Evolutionary conservation across 2,797 vertebrate genomes (phyloP), one percentile per base, ranked within the genome.

Genomic region (Etheostoma perlongum): DNA sequence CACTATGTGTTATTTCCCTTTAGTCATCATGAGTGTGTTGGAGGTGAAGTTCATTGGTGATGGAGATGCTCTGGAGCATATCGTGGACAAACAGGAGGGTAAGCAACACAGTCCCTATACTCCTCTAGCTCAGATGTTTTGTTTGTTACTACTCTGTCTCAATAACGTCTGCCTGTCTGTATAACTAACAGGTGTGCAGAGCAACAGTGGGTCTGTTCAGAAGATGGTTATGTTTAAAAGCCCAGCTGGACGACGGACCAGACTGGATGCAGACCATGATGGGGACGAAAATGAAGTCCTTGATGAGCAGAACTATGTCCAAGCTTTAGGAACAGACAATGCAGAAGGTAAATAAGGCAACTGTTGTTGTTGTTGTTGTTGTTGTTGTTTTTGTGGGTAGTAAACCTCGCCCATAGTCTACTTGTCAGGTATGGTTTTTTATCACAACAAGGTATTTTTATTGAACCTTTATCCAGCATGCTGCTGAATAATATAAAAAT

Each of bases 11-110:
- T 54, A 13, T 57, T 16, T 25, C 2, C 57, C 46, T 40, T 5
- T 5, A 88, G 85, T 19, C 54, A 96, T 96, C 64, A 97, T 96
- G 96, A 97, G 89, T 87, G 81, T 81, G 18, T 78, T 96, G 77
- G 89, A 96, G 75, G 96, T 99, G 83, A 96, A 93, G 52, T 99
- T 99, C 86, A 90, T 98, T 58, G 92, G 96, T 0, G 98, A 99
- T 83, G 95, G 94, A 74, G 97, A 98, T 70, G 98, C 97, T 52
- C 71, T 97, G 91, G 96, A 95, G 73, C 97, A 98, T 89, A 98
- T 99, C 84, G 92, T 95, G 55, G 97, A 99, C 83, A 96, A 94
- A 85, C 93, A 94, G 83, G 79, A 95, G 90, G 97, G 86, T 93
- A 85, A 6, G 2, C 57, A 4, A 4, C 60, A 15, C 4, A 46